phyloP scores from a whole-genome alignment of 2,797 vertebrate species.

The Sternotherus odoratus region DNA sequence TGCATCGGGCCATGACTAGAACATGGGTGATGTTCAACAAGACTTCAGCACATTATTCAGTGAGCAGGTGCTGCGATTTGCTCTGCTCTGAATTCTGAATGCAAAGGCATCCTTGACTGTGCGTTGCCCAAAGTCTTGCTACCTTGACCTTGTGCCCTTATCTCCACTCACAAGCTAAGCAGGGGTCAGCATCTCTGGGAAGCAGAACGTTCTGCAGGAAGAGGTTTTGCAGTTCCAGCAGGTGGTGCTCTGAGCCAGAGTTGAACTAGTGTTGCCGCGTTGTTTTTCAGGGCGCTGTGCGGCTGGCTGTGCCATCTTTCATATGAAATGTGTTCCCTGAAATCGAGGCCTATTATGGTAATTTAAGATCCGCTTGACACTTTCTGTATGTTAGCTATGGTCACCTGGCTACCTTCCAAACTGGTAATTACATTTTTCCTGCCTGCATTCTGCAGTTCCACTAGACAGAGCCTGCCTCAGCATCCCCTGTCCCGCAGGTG shows the following conservation, averaged over 20 bases:
- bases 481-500: neutral
- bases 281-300: neutral
- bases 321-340: neutral
- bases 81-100: neutral
- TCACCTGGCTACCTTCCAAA: neutral
- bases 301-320: neutral
- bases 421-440: neutral
- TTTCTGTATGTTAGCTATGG: neutral
- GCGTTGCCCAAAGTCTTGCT: neutral
- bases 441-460: neutral
- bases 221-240: neutral
- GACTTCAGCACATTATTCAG: neutral
- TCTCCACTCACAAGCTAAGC: neutral
- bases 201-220: neutral
- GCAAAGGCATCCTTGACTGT: neutral
- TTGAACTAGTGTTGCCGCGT: neutral
- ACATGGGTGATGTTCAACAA: neutral
- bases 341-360: neutral
- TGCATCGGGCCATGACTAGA: neutral
- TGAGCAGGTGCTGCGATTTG: neutral
- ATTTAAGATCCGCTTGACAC: neutral
- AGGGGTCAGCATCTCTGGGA: neutral
- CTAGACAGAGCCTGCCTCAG: neutral
- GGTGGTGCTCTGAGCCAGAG: neutral
- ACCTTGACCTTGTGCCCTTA: neutral